phyloP scores from a whole-genome alignment of 2,113 vertebrate genomes.

The Climacteris rufus region DNA sequence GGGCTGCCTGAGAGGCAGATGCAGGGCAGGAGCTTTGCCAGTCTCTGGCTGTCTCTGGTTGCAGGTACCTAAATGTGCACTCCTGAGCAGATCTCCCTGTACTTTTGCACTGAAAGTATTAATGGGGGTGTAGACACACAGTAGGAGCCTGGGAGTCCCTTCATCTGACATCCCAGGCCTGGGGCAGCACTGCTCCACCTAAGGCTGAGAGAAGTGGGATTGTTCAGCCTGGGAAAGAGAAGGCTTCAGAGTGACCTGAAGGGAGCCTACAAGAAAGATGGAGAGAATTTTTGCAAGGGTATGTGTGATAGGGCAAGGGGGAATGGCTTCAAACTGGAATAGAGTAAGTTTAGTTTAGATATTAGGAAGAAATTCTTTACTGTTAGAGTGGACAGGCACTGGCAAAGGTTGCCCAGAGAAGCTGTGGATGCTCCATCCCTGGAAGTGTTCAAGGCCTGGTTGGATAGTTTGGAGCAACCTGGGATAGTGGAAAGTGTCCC shows the following conservation, averaged over 20 bases:
- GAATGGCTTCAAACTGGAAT: not conserved
- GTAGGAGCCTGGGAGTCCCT: not conserved
- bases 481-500: not conserved
- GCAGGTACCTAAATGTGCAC: not conserved
- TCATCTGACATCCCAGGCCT: fast-evolving
- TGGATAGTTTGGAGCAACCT: not conserved
- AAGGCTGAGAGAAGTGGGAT: not conserved
- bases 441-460: not conserved
- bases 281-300: not conserved
- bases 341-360: not conserved
- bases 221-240: not conserved
- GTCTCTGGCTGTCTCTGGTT: not conserved
- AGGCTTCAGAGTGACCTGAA: not conserved
- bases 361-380: not conserved
- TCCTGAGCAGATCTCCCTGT: fast-evolving
- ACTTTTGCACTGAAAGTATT: not conserved
- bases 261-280: fast-evolving
- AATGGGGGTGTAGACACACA: not conserved
- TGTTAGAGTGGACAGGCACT: not conserved
- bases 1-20: not conserved
- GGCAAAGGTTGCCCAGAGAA: not conserved
- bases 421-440: not conserved
- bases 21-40: not conserved
- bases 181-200: not conserved
- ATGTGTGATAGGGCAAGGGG: not conserved